Conservation (phyloP, 2,797 vertebrate species). For the Chromobotia macracanthus region DNA sequence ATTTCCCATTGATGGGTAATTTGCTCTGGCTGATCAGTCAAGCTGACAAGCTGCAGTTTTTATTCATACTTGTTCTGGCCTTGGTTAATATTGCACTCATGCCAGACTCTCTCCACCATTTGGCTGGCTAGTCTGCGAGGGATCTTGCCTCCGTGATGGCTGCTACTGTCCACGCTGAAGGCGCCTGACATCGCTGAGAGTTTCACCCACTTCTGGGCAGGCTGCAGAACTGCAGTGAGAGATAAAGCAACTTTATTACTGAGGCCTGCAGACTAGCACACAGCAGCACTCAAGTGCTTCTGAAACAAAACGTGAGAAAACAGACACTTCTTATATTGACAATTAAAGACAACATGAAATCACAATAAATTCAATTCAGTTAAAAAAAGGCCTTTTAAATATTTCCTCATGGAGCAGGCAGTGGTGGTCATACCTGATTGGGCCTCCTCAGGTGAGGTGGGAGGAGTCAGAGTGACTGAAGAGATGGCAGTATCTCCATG, state of each 20-base stretch:
- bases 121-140: constrained; percentile 91
- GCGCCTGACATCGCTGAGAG: constrained; percentile 86
- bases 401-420: not conserved
- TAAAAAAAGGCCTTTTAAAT: not conserved
- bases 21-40: constrained; percentile 15
- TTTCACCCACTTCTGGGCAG: constrained; percentile 94
- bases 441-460: constrained; percentile 95
- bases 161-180: constrained; percentile 89
- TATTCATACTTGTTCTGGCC: constrained; percentile 92
- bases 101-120: constrained; percentile 95
- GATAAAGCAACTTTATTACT: not conserved
- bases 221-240: constrained; percentile 83
- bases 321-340: too few species aligned
- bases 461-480: constrained; percentile 95
- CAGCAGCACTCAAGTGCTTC: not conserved
- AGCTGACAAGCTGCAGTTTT: not conserved
- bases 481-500: constrained; percentile 97
- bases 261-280: not conserved
- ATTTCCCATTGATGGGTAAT: not conserved
- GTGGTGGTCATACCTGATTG: constrained; percentile 84
- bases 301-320: too few species aligned
- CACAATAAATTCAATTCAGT: too few species aligned
- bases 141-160: constrained; percentile 94
- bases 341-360: too few species aligned
- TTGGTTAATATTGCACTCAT: constrained; percentile 98